phyloP scores from a whole-genome alignment of 1,140 invertebrate species.

The Sinonovacula constricta region DNA sequence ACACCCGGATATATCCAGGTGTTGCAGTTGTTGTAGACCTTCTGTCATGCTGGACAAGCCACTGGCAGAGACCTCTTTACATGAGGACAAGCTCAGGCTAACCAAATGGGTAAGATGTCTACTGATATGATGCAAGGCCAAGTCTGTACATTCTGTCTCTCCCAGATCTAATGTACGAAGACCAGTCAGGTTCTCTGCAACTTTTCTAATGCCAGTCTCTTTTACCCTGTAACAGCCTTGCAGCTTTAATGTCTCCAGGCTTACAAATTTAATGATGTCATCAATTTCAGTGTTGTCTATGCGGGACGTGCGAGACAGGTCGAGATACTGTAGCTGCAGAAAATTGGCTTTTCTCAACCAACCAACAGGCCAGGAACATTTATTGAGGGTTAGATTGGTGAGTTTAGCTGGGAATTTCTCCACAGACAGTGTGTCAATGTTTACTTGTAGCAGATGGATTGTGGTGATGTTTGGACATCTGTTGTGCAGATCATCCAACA shows the following conservation, averaged over 20 bases:
- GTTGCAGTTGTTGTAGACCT: background rate
- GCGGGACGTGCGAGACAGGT: constrained; percentile 3
- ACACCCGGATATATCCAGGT: background rate
- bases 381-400: background rate
- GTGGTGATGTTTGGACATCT: constrained; percentile 36
- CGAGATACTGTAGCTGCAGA: constrained; percentile 13
- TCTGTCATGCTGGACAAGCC: background rate
- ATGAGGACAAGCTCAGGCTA: background rate
- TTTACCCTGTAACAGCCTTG: constrained; percentile 33
- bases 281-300: constrained; percentile 19
- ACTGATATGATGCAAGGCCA: constrained; percentile 40
- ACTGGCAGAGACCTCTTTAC: background rate
- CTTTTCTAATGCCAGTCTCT: constrained; percentile 2
- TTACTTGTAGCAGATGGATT: constrained; percentile 19
- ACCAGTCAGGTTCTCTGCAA: constrained; percentile 30
- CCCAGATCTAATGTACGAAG: constrained; percentile 15
- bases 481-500: constrained; percentile 39
- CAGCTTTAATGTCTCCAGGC: constrained; percentile 37
- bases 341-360: constrained; percentile 32
- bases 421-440: constrained; percentile 10
- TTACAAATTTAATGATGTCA: constrained; percentile 16
- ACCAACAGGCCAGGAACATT: constrained; percentile 35
- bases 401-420: constrained; percentile 21
- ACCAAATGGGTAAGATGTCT: background rate
- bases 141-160: constrained; percentile 7